Base-by-base conservation (phyloP, 1,140 invertebrate genomes). In the Akabosia matsudoensis region DNA sequence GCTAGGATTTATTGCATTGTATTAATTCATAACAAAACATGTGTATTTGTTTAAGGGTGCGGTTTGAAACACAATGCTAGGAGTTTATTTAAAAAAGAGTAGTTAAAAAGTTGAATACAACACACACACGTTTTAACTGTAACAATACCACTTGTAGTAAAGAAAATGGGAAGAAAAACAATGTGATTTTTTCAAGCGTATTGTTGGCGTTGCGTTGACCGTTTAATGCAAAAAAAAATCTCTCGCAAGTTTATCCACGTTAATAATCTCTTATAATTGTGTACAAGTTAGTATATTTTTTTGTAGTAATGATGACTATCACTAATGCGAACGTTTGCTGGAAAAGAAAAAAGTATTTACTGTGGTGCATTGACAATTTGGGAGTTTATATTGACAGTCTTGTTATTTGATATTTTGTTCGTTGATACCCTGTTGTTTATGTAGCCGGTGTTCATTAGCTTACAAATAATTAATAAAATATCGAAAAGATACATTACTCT, bases 161-260 rank as follows among this genome's bases (percentile, higher is more conserved):
- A n/a, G 54, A 61, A n/a, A 30, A 30, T 67, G 61, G 28, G 61
- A 67, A n/a, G n/a, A n/a, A n/a, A n/a, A n/a, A n/a, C n/a, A n/a
- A n/a, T n/a, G n/a, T n/a, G n/a, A n/a, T n/a, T n/a, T 67, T 67
- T 67, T 67, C 61, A 67, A 31, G 31, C 31, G 61, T 67, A 67
- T 67, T 67, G 61, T 31, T 67, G 61, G 61, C 61, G 61, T 67
- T 67, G 61, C 61, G 61, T 67, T 67, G 61, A 67, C 61, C 61
- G 61, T 67, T 30, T 31, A 67, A 67, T 67, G 61, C 61, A 67
- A 67, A 67, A n/a, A n/a, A n/a, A n/a, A n/a, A n/a, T n/a, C 61
- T 67, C 30, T 67, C 61, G 61, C 61, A 22, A 67, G 3, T 67
- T 56, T 56, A 56, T 45, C 37, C 37, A 45, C 18, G 37, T 45